These are phyloP conservation scores for Cirrhinus molitorella DNA, from an alignment of 2,797 vertebrate species.

Conservation along the genomic window DNA sequence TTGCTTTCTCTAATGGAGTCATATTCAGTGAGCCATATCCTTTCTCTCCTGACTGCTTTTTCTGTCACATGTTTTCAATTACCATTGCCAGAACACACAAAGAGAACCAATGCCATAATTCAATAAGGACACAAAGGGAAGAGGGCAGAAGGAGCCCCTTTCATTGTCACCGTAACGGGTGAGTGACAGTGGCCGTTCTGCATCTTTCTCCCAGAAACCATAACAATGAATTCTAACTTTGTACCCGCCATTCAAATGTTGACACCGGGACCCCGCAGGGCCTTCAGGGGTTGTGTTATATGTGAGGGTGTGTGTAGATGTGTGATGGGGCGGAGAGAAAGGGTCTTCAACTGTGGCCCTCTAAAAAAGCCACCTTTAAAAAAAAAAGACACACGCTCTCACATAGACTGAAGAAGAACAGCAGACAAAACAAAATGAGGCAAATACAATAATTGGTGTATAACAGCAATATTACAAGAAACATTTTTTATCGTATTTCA, in stretches of 20 bases:
- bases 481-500: no score
- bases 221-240: slow-evolving; percentile 72
- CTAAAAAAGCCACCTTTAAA: slow-evolving; percentile 21
- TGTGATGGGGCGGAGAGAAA: slow-evolving; percentile 47
- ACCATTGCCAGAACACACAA: slow-evolving; percentile 65
- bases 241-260: slow-evolving; percentile 76
- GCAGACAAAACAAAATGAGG: not conserved
- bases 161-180: slow-evolving; percentile 72
- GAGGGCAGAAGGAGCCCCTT: slow-evolving; percentile 53
- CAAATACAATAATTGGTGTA: not conserved
- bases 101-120: slow-evolving; percentile 72
- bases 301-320: slow-evolving; percentile 28
- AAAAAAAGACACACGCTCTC: slow-evolving; percentile 31
- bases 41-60: slow-evolving; percentile 27
- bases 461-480: slow-evolving; percentile 3
- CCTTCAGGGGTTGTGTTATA: slow-evolving; percentile 37
- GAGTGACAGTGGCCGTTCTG: slow-evolving; percentile 74
- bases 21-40: slow-evolving; percentile 65
- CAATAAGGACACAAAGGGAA: slow-evolving; percentile 73
- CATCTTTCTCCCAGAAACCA: slow-evolving; percentile 56
- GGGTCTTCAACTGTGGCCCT: slow-evolving; percentile 45
- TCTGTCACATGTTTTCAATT: slow-evolving; percentile 76
- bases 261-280: slow-evolving; percentile 62
- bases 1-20: slow-evolving; percentile 63
- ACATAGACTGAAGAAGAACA: not conserved